Percentiles rank a stretch among this genome's conserved stretches.
These are phyloP conservation scores for Eurypyga helias DNA, from an alignment of 2,113 vertebrate species.

Conservation along the genomic window DNA sequence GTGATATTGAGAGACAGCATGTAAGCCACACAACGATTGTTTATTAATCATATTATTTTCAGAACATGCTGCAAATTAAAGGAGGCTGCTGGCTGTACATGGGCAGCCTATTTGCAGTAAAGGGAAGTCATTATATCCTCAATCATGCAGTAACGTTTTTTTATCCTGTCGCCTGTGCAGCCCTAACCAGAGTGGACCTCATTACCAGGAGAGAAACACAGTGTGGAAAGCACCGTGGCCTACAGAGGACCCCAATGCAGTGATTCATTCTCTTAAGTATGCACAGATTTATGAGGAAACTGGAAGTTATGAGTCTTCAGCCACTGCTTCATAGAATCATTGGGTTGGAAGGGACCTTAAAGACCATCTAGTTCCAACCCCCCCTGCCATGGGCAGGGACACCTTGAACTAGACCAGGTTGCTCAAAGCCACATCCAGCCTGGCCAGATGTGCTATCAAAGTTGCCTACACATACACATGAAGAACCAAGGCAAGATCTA, in stretches of 20 bases:
- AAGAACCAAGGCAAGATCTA: background rate
- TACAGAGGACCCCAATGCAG: background rate
- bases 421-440: no score
- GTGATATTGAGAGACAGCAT: constrained; percentile 7
- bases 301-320: background rate
- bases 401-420: no score
- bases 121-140: background rate
- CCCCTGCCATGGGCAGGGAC: no score
- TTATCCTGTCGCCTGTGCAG: background rate
- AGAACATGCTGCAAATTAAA: constrained; percentile 1
- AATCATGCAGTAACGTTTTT: background rate
- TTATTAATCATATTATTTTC: constrained; percentile 37
- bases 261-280: background rate
- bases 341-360: no score
- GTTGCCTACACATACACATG: fast-evolving
- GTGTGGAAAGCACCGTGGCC: background rate
- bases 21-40: constrained; percentile 1
- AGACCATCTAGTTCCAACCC: no score
- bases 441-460: background rate
- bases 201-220: background rate
- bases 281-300: background rate
- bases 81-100: background rate
- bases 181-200: background rate
- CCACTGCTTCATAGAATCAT: no score
- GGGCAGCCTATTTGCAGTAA: background rate